Evolutionary conservation across 2,113 vertebrate genomes (phyloP), one percentile per base, ranked within the genome.

Genomic region (Poecilia latipinna): DNA sequence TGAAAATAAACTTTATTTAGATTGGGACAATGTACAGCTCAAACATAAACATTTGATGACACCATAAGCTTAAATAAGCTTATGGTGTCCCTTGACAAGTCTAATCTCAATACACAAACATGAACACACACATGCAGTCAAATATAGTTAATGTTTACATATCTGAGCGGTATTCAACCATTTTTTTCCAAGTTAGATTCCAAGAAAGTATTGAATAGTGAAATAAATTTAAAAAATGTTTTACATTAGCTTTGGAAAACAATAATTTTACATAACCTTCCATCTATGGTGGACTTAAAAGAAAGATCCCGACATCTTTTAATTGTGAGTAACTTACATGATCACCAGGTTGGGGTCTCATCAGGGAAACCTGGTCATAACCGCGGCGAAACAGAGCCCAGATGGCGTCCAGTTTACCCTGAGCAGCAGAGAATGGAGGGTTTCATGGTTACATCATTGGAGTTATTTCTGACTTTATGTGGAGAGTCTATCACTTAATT

Each of bases 391-490:
- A 94, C 91, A 98, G 92, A 75, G 96, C 94, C 95, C 93, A 96
- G 54, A 98, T 88, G 3, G 95, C 94, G 68, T 97, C 96, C 87
- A 97, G 95, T 91, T 97, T 97, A 54, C 96, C 96, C 97, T 98
- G 83, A 29, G 86, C 29, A 72, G 85, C n/a, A 37, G 71, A 61
- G n/a, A 29, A 42, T 10, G 2, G 12, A 51, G 4, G 29, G 33
- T 35, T 77, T 4, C 71, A 57, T 75, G 66, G 64, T 76, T 37
- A 57, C 24, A 3, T 57, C 22, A 57, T 2, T 48, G 44, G 44
- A 48, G 13, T 42, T 4, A 42, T 42, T 15, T 42, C 39, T 42
- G 39, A 48, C 44, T 19, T 48, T 7, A 48, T 44, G 42, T 44
- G 12, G 4, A 15, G 42, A 17, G 13, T 44, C 4, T 44, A 17